These are phyloP conservation scores for Ectemnius cavifrons DNA, from an alignment of 2,888 invertebrate genomes.

Conservation along the genomic window DNA sequence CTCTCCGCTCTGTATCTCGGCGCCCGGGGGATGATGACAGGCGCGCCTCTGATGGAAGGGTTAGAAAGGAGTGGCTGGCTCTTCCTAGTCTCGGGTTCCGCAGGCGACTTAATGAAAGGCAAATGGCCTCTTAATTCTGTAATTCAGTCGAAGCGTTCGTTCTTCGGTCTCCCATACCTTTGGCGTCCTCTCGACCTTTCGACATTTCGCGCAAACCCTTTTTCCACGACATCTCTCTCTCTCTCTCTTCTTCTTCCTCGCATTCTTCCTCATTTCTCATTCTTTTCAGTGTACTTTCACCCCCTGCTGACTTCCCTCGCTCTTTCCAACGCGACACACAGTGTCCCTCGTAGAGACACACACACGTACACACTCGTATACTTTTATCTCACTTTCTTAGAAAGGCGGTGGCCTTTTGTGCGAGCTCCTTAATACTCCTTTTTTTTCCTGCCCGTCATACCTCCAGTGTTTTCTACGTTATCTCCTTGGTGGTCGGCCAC, in stretches of 20 bases:
- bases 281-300: conserved; percentile 5
- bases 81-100: conserved; percentile 18
- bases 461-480: conserved; percentile 16
- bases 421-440: conserved; percentile 1
- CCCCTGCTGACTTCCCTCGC: not conserved
- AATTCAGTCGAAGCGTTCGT: conserved; percentile 35
- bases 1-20: too few relatives aligned
- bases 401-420: conserved; percentile 1
- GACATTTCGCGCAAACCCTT: not conserved
- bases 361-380: not conserved
- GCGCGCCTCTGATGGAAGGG: conserved; percentile 31
- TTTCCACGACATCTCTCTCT: too few relatives aligned
- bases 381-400: conserved; percentile 1
- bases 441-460: conserved; percentile 10
- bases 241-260: not conserved
- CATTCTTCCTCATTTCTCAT: conserved; percentile 7
- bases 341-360: not conserved
- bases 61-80: conserved; percentile 44
- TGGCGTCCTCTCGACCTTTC: not conserved
- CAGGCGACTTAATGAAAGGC: conserved; percentile 65
- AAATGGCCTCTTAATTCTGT: conserved; percentile 69
- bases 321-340: not conserved
- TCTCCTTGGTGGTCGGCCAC: conserved; percentile 8
- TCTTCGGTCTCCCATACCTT: not conserved
- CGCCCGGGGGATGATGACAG: conserved; percentile 30